Evolutionary conservation across 2,888 invertebrate genomes (phyloP).

Genomic region (Perithous albicinctus): DNA sequence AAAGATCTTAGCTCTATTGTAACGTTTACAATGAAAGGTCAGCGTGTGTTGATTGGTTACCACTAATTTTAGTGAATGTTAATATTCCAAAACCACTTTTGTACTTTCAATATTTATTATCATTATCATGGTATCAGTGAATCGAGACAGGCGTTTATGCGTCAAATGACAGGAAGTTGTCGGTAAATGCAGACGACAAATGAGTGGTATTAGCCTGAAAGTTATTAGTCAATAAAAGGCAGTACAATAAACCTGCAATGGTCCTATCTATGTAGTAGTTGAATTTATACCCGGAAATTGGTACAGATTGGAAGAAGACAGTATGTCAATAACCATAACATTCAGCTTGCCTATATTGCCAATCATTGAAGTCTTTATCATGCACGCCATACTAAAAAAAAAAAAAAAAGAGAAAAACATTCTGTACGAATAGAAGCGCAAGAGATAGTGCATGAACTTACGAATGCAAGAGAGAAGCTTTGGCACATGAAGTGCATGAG

Average conservation of each 20-base stretch:
- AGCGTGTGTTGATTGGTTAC: no score
- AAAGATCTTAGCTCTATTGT: no score
- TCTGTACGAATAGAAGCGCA: not conserved
- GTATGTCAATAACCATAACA: not conserved
- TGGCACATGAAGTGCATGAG: not conserved
- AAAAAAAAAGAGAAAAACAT: no score
- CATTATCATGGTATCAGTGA: no score
- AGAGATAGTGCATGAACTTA: not conserved
- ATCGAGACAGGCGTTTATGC: no score
- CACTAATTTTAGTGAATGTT: no score
- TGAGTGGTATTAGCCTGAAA: not conserved
- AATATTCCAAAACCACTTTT: no score
- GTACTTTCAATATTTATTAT: no score
- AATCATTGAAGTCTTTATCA: not conserved
- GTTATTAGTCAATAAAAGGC: not conserved
- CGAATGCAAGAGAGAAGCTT: conserved; percentile 9
- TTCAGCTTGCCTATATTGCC: not conserved
- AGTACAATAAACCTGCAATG: not conserved
- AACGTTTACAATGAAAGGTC: no score
- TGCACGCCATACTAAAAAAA: not conserved
- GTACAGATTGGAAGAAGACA: not conserved
- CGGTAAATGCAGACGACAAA: no score
- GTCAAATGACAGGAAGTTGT: no score
- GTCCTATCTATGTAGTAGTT: no score
- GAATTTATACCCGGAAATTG: not conserved